Base-by-base conservation (phyloP, 1,140 invertebrate genomes). In the Orchestia grillus region DNA sequence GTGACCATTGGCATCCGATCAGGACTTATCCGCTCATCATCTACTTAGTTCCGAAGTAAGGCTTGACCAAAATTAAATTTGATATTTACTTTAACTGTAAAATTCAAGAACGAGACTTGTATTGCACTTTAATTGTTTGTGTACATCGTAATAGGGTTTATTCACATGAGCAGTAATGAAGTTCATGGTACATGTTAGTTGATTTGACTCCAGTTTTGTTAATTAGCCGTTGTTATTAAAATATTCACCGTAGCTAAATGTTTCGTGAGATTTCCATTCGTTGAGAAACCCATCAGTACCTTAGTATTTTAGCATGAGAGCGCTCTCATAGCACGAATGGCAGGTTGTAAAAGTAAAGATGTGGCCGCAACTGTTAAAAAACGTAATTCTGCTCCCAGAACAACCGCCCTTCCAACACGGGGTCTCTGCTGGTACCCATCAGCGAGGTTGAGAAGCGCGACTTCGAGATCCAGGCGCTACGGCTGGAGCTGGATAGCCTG, bases 381-480 rank as follows among this genome's bases (percentile, higher is more conserved):
- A 77, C 62, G 11, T 77, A 28, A 19, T 8, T 3, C 62, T 77
- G 6, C 4, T 47, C 47, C 3, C 92, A 94, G 92, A 44, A 42
- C 44, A 45, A 19, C 44, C 92, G 44, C 6, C 43, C 43, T 4
- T 94, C 92, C 43, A 94, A 94, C 92, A 94, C 92, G 43, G 92
- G 92, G 43, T 94, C 92, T 44, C 97, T 97, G 87, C 96, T 97
- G 44, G 97, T 97, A 97, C 98, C 98, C 97, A 97, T 98, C 97
- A 98, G 98, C 95, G 98, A 98, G 92, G 97, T 98, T 96, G 98
- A 98, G 96, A 98, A 98, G 97, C 98, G 98, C 97, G 98, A 98
- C 97, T 97, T 98, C 97, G 98, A 98, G 97, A 98, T 98, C 97
- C 97, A 97, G 96, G 97, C 97, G 57, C 97, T 98, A 42, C 98